Conservation (phyloP, 1,140 invertebrate genomes). For the Spodoptera frugiperda region DNA sequence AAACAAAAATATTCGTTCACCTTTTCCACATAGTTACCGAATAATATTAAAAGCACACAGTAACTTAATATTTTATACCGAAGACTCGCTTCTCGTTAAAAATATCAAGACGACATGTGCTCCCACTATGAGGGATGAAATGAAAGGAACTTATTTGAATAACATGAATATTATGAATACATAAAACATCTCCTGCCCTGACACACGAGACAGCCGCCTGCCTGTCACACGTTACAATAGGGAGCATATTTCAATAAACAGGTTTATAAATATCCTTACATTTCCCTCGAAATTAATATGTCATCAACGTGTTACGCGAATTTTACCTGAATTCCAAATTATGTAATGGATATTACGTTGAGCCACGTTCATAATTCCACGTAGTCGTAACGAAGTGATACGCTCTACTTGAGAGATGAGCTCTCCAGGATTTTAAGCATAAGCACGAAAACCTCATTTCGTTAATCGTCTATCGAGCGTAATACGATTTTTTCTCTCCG, state of each 20-base stretch:
- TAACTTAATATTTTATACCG: background rate
- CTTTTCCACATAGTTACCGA: background rate
- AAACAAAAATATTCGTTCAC: background rate
- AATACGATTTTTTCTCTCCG: conserved; percentile 10
- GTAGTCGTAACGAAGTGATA: conserved; percentile 9
- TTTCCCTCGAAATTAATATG: conserved; percentile 25
- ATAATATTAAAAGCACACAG: background rate
- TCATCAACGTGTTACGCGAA: conserved; percentile 2
- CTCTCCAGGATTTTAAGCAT: conserved; percentile 28
- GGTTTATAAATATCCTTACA: conserved; percentile 3
- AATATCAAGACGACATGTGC: conserved; percentile 14
- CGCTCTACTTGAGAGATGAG: conserved; percentile 31
- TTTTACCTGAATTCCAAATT: conserved; percentile 22
- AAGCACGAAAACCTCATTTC: conserved; percentile 24
- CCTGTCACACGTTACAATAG: conserved; percentile 7
- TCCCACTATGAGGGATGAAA: conserved; percentile 11
- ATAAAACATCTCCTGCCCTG: conserved; percentile 22
- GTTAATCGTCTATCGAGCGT: conserved; percentile 22
- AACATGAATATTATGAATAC: conserved; percentile 30
- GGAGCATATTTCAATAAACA: background rate
- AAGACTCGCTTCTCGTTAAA: conserved; percentile 9
- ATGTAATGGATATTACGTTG: conserved; percentile 7
- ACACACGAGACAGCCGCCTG: conserved; percentile 12
- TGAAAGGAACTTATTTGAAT: conserved; percentile 28
- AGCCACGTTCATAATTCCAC: conserved; percentile 7